Evolutionary conservation across 2,797 vertebrate species (phyloP).

Genomic region (Spheniscus humboldti): DNA sequence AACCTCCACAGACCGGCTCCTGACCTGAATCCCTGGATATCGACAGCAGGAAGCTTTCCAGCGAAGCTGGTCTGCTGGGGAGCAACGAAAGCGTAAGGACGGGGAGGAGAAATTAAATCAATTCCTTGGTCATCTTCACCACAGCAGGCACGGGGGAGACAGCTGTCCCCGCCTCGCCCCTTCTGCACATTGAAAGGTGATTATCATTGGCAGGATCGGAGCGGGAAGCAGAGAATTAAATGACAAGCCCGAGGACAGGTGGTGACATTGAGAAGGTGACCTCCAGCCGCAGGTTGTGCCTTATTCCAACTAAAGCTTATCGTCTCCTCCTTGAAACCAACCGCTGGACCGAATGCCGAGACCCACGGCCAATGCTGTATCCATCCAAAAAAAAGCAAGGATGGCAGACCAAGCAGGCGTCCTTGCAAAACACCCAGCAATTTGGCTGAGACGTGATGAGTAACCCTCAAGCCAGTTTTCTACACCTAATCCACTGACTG

Average conservation of each 20-base stretch:
- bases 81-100: slow-evolving; percentile 25
- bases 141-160: neutral
- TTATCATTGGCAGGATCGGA: neutral
- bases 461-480: neutral
- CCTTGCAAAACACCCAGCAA: neutral
- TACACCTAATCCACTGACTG: neutral
- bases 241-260: neutral
- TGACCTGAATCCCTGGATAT: neutral
- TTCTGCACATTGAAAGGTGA: neutral
- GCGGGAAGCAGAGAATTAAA: neutral
- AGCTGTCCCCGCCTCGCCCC: accelerated
- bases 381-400: neutral
- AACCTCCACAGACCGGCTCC: neutral
- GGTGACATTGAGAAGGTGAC: neutral
- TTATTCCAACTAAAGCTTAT: neutral
- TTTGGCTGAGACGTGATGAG: neutral
- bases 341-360: neutral
- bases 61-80: neutral
- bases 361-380: too few species aligned
- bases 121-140: neutral
- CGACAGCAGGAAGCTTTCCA: neutral
- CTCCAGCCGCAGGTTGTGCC: neutral
- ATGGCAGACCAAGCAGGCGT: neutral
- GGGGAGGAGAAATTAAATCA: neutral
- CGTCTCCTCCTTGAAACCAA: neutral